Conservation (phyloP, 2,113 vertebrate species). For the Cairina moschata region DNA sequence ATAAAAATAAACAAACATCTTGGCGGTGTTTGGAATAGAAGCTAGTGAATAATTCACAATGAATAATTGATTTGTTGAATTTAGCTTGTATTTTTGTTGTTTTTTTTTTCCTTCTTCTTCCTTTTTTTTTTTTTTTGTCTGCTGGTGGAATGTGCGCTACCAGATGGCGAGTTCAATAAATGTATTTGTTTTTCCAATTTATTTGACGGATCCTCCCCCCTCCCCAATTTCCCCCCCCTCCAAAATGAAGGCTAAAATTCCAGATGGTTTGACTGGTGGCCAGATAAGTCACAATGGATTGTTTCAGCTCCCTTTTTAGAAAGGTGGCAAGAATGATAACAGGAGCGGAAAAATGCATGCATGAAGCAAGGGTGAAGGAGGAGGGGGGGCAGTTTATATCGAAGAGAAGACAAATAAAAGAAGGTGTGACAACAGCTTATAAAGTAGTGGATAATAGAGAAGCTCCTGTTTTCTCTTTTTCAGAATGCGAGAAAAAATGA, state of each 20-base stretch:
- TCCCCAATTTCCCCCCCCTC: background rate
- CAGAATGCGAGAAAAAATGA: slow-evolving; percentile 17
- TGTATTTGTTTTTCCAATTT: slow-evolving; percentile 74
- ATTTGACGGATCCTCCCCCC: slow-evolving; percentile 29
- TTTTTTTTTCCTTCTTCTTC: background rate
- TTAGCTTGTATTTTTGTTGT: background rate
- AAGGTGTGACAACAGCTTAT: background rate
- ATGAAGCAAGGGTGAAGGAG: background rate
- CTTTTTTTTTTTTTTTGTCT: background rate
- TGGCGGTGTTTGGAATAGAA: slow-evolving; percentile 65
- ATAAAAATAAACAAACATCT: slow-evolving; percentile 76
- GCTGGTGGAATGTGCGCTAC: slow-evolving; percentile 41
- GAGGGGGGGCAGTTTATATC: background rate
- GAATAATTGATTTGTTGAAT: slow-evolving; percentile 78
- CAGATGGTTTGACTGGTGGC: slow-evolving; percentile 63
- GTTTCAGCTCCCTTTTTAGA: slow-evolving; percentile 44
- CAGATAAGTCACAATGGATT: slow-evolving; percentile 51
- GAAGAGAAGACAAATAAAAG: slow-evolving; percentile 30
- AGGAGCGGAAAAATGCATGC: background rate
- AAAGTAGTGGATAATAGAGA: background rate
- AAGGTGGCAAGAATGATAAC: slow-evolving; percentile 47
- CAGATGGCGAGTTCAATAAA: slow-evolving; percentile 73
- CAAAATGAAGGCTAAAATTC: slow-evolving; percentile 63
- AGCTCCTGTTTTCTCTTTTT: background rate
- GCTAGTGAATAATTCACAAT: slow-evolving; percentile 76